Conservation (phyloP, 2,797 vertebrate species). For the Hippopotamyrus pictus region DNA sequence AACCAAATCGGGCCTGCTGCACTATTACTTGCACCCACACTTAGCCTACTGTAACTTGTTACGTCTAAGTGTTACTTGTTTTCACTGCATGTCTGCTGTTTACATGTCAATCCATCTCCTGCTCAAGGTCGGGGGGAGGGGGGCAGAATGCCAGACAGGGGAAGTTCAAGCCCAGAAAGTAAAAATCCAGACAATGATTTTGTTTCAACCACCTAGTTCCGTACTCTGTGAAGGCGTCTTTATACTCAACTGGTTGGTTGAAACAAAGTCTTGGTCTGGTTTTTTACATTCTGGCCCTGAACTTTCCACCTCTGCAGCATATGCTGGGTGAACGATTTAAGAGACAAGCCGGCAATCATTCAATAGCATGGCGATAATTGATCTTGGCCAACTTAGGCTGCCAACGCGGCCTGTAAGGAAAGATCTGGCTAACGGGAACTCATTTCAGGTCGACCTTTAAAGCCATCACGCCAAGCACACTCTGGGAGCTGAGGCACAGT, state of each 20-base stretch:
- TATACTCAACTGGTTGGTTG: background rate
- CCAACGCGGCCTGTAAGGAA: background rate
- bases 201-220: background rate
- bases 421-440: background rate
- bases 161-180: background rate
- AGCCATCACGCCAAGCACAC: background rate
- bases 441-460: background rate
- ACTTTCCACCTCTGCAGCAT: background rate
- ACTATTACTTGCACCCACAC: background rate
- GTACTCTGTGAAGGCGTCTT: background rate
- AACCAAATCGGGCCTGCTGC: background rate
- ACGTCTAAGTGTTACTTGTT: background rate
- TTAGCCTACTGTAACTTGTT: background rate
- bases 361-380: background rate
- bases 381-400: background rate
- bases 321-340: background rate
- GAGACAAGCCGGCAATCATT: background rate
- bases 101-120: background rate
- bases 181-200: background rate
- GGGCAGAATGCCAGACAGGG: background rate
- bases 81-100: background rate
- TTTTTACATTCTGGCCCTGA: background rate
- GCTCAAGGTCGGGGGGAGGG: background rate
- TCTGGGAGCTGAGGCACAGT: background rate
- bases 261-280: background rate